phyloP scores from a whole-genome alignment of 2,113 vertebrate genomes.

The Nycticryphes semicollaris region DNA sequence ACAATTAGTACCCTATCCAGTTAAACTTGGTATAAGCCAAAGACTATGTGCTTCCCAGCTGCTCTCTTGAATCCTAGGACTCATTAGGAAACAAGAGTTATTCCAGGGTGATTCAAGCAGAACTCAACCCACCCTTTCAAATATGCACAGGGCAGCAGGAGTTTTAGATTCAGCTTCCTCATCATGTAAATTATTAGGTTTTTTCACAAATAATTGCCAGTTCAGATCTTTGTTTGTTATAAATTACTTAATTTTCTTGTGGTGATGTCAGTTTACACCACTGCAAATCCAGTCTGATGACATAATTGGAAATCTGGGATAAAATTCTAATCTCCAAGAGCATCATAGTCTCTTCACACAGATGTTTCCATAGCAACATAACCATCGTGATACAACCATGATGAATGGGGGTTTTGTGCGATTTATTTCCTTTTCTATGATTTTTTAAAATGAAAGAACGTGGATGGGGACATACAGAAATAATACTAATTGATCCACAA shows the following conservation, averaged over 20 bases:
- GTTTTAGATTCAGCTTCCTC: neutral
- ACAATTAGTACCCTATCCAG: neutral
- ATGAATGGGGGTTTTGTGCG: neutral
- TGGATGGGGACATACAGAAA: neutral
- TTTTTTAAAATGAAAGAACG: neutral
- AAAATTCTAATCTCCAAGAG: slow-evolving; percentile 2
- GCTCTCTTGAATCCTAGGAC: neutral
- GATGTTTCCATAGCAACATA: slow-evolving; percentile 59
- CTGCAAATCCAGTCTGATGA: slow-evolving; percentile 1
- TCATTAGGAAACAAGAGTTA: neutral
- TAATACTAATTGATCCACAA: slow-evolving; percentile 19
- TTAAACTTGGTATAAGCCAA: neutral
- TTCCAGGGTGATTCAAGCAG: neutral
- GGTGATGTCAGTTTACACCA: neutral
- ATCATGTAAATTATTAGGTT: neutral
- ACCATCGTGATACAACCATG: neutral
- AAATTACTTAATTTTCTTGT: neutral
- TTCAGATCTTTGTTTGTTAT: neutral
- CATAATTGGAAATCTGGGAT: slow-evolving; percentile 23
- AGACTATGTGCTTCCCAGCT: neutral
- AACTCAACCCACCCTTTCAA: neutral
- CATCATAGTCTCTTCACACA: neutral
- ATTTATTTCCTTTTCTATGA: neutral
- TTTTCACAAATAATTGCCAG: neutral
- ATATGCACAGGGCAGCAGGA: neutral